Base-by-base conservation (phyloP, 2,113 vertebrate species). In the Chamaetylas fuelleborni region DNA sequence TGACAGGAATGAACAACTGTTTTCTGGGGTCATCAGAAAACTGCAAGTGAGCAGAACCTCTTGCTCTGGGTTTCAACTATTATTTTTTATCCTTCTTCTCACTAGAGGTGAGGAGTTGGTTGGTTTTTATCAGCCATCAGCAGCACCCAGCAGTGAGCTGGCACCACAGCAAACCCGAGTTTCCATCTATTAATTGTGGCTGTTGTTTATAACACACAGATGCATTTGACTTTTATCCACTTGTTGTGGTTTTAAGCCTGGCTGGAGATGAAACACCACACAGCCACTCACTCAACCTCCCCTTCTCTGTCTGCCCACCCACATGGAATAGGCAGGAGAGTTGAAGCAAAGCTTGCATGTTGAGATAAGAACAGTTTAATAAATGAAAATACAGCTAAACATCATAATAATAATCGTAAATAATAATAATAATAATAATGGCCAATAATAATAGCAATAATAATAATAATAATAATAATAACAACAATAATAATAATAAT, bases 271-370 rank as follows among this genome's bases (percentile, higher is more conserved):
- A 28, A 58, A 14, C 43, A 22, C 7, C 31, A 14, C 33, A 36
- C 7, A 67, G 36, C 11, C 43, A 50, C 17, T 77, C 0, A 0
- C 33, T 33, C 45, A 26, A 5, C 1, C 1, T 0, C 22, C 11
- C 19, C 22, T 58, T 36, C 33, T 36, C 22, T 28, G 36, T 72
- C 36, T 67, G 28, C 54, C 38, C 33, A 43, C 18, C 18, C 22
- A 15, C 2, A 0, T 11, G 8, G 11, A 60, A 43, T 33, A 53
- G 33, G 31, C 26, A 60, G 33, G 11, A 67, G 13, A 66, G 24
- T 9, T 34, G 36, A 17, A 31, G 20, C 14, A 58, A 36, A 26
- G 23, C 53, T 36, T 60, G 45, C 2, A 19, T 26, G 22, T 43
- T 51, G 14, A 58, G 31, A 31, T 26, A 43, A 36, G 13, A 31